These are phyloP conservation scores for Chironomus tentans DNA, from an alignment of 2,888 invertebrate genomes.

Conservation along the genomic window DNA sequence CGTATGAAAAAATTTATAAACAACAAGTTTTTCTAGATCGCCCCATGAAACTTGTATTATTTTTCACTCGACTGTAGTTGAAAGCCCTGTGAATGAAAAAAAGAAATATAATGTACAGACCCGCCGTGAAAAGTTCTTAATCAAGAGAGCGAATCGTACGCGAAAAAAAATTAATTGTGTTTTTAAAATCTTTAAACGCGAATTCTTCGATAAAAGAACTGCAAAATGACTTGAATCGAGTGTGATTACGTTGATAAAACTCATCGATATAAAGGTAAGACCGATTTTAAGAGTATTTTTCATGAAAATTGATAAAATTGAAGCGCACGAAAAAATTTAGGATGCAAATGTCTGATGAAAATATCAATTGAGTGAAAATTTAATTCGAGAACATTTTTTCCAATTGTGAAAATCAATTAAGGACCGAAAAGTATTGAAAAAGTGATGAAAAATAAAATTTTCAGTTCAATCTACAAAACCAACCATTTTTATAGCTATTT, in stretches of 20 bases:
- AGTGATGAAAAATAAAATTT: not conserved
- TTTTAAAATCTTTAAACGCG: not conserved
- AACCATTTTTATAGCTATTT: too few relatives aligned
- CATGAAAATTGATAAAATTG: not conserved
- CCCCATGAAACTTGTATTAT: too few relatives aligned
- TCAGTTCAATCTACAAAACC: too few relatives aligned
- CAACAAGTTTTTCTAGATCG: too few relatives aligned
- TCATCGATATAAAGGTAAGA: slow-evolving; percentile 26
- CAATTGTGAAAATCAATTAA: not conserved
- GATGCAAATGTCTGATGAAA: not conserved
- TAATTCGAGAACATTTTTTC: not conserved
- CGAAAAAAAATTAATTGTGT: slow-evolving; percentile 2
- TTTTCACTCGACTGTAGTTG: not conserved
- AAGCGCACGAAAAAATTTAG: not conserved
- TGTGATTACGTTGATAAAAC: not conserved
- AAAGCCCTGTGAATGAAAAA: not conserved
- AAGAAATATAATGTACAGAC: not conserved
- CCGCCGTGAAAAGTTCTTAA: slow-evolving; percentile 9
- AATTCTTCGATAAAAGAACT: not conserved
- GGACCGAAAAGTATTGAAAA: not conserved
- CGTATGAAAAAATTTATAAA: too few relatives aligned
- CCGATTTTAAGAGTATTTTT: not conserved
- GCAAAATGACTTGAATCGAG: slow-evolving; percentile 23
- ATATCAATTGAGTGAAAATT: not conserved
- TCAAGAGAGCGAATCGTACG: slow-evolving; percentile 4